Evolutionary conservation across 2,888 invertebrate genomes (phyloP), one percentile per base, ranked within the genome.

Genomic region (Lepidochrysops patricia): DNA sequence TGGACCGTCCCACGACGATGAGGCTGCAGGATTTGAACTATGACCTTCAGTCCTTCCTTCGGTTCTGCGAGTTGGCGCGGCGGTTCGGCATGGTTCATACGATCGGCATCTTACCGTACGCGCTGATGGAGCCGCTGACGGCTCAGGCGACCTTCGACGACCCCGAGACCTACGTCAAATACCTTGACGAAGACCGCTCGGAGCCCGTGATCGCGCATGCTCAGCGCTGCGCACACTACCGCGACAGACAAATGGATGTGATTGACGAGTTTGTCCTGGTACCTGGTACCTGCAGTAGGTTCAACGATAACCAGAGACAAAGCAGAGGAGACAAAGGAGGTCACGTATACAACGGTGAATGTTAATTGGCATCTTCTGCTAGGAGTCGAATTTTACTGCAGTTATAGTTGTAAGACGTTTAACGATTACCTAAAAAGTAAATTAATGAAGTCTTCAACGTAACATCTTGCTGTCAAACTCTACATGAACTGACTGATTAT

Each of bases 261-360:
- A 68, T 67, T 7, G 80, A 83, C 58, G 82, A 84, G 65, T 80
- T 79, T n/a, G 64, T 80, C 0, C 76, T 80, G 59, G 70, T n/a
- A n/a, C n/a, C n/a, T n/a, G 50, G 25, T 26, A 15, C 7, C 27
- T 25, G 15, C 5, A 37, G 29, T 15, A 54, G 13, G n/a, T n/a
- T n/a, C n/a, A n/a, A n/a, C n/a, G n/a, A n/a, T n/a, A n/a, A n/a
- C n/a, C n/a, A n/a, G n/a, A n/a, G n/a, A n/a, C n/a, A n/a, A n/a
- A n/a, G n/a, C n/a, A n/a, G n/a, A n/a, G n/a, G n/a, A n/a, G n/a
- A n/a, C n/a, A n/a, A n/a, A n/a, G n/a, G n/a, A n/a, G n/a, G n/a
- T n/a, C n/a, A n/a, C n/a, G n/a, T n/a, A n/a, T n/a, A n/a, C n/a
- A n/a, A n/a, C n/a, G n/a, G n/a, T n/a, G n/a, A n/a, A n/a, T n/a